These are phyloP conservation scores for Dinomys branickii DNA, from an alignment of 2,113 vertebrate genomes.

Conservation along the genomic window DNA sequence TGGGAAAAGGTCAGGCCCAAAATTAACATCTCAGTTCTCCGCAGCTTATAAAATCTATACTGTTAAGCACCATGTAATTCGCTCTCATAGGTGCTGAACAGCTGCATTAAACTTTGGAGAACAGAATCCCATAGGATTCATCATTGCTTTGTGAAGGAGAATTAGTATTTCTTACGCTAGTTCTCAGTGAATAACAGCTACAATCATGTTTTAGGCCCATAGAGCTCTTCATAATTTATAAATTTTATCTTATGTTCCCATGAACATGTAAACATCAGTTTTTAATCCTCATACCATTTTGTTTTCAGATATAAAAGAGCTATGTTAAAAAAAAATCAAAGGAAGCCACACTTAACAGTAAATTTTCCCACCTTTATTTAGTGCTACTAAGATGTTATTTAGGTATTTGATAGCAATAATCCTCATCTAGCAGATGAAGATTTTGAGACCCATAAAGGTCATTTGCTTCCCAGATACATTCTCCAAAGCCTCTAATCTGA, in stretches of 20 bases:
- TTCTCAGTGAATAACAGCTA: not conserved
- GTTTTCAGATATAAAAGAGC: not conserved
- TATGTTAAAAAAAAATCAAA: not conserved
- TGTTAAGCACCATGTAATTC: not conserved
- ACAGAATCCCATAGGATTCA: not conserved
- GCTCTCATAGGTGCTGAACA: not conserved
- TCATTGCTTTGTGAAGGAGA: not conserved
- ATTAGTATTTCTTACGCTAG: not conserved
- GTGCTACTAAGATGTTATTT: not conserved
- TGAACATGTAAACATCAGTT: not conserved
- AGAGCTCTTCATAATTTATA: not conserved
- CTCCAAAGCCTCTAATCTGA: not conserved
- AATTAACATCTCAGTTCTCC: conserved; percentile 31
- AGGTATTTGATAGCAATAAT: not conserved
- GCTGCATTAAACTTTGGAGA: not conserved
- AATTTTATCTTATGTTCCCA: not conserved
- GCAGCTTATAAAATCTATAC: not conserved
- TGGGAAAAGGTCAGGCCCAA: not conserved
- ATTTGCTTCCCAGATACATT: not conserved
- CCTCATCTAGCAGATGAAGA: not conserved
- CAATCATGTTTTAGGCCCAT: not conserved
- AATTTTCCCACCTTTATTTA: not conserved
- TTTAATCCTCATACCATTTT: not conserved
- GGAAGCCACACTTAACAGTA: not conserved
- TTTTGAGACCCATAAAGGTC: not conserved